These are phyloP conservation scores for Dicentrarchus labrax DNA, from an alignment of 2,113 vertebrate species.

Conservation along the genomic window DNA sequence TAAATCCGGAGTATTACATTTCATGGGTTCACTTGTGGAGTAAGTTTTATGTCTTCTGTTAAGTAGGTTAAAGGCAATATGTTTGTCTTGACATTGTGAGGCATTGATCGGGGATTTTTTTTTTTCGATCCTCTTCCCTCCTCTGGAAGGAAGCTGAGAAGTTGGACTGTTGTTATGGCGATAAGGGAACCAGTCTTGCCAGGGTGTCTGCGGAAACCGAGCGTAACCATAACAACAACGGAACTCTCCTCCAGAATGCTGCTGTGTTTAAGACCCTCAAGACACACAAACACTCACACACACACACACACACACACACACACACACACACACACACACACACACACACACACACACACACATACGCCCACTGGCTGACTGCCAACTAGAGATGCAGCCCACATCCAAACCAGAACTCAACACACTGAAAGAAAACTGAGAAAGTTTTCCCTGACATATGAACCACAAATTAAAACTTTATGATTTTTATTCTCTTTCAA, in stretches of 20 bases:
- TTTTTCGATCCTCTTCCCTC: slow-evolving; percentile 22
- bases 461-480: slow-evolving; percentile 24
- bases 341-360: slow-evolving; percentile 23
- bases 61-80: background rate
- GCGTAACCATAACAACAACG: slow-evolving; percentile 72
- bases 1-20: too few relatives aligned
- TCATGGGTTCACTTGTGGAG: background rate
- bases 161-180: slow-evolving; percentile 69
- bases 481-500: slow-evolving; percentile 3
- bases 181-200: slow-evolving; percentile 56
- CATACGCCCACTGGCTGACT: slow-evolving; percentile 13
- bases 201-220: slow-evolving; percentile 57
- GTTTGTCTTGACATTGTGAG: background rate
- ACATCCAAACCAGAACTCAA: slow-evolving; percentile 35
- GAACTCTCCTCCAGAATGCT: slow-evolving; percentile 66
- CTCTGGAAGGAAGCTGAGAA: slow-evolving; percentile 54
- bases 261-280: slow-evolving; percentile 48
- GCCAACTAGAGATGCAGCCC: slow-evolving; percentile 31
- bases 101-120: background rate
- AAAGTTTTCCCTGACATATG: slow-evolving; percentile 27
- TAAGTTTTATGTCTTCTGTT: background rate
- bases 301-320: slow-evolving; percentile 1
- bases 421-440: background rate
- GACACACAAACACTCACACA: background rate
- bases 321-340: slow-evolving; percentile 20